Evolutionary conservation across 2,113 vertebrate species (phyloP), one percentile per base, ranked within the genome.

Genomic region (Rhegmatorhina hoffmannsi): DNA sequence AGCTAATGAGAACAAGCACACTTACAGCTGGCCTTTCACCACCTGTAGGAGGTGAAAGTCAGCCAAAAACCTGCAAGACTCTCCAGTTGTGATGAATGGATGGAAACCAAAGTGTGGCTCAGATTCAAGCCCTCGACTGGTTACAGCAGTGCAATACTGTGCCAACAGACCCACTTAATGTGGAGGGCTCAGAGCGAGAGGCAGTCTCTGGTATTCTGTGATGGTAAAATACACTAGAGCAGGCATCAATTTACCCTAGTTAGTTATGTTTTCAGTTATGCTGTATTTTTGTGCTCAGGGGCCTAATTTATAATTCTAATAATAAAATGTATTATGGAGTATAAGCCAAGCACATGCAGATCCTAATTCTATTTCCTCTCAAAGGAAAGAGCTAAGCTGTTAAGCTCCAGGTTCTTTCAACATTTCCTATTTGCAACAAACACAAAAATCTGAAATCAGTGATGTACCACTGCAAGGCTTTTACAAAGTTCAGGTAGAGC

Each of bases 241-340:
- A 96, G 69, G 88, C 77, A 92, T 79, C 89, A 79, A 84, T 93
- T 96, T 96, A 93, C 87, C 68, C 72, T 40, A 33, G 72, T 93
- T 90, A 53, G 87, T 75, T 89, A 90, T 78, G 73, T 10, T 95
- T 89, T 93, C 15, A 68, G 80, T 90, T 93, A 94, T 84, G 76
- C 47, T 72, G 73, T 67, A 60, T 75, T 92, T 94, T 84, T 80
- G 49, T 84, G 86, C 90, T 66, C 83, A 92, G 80, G n/a, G 90
- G 86, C 90, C 84, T 17, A 89, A 92, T 90, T 96, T 93, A 96
- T 96, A 86, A 94, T 84, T 89, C 90, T 62, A 89, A 93, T 95
- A 92, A 93, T 72, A 97, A 96, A 96, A 96, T 66, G 44, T 64
- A 95, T 96, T 96, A 93, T 89, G 55, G 94, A 95, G 90, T 81